Base-by-base conservation (phyloP, 2,113 vertebrate species). In the Apeltes quadracus region DNA sequence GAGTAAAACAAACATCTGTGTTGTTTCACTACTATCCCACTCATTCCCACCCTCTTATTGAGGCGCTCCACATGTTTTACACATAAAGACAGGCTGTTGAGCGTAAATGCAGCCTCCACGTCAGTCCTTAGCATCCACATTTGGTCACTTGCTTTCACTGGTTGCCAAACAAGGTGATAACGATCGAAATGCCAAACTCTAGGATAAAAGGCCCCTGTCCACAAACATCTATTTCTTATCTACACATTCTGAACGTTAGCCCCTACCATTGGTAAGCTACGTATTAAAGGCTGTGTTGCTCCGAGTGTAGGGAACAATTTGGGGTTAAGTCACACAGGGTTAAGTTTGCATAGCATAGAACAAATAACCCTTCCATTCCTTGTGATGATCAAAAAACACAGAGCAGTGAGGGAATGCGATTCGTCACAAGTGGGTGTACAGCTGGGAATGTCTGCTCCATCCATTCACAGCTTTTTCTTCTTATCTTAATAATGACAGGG, bases 401-500 rank as follows among this genome's bases (percentile, higher is more conserved):
- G 59, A 32, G 34, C 69, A 61, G 62, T 9, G 53, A 27, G 69
- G 46, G 62, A 75, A 68, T 53, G 61, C n/a, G 56, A 71, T 61
- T 71, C 27, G 75, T 82, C 81, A 76, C 81, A 79, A 87, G 79
- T 62, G 46, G 69, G 50, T 62, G 65, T 27, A 89, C 85, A 90
- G 88, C 88, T 91, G 87, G 75, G 74, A 89, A 82, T 61, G 84
- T 57, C 56, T n/a, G 61, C 66, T 66, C 15, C 79, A 65, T 83
- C 85, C 81, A 69, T 36, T 84, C 67, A 66, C 66, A 69, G 65
- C 70, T 66, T 77, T 73, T 83, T 90, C 86, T 81, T 89, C 79
- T 91, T 83, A 89, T 90, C 86, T 76, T 61, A 68, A 81, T 93
- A 94, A 94, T 93, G 80, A 93, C 84, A 90, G 91, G 90, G 88